A percentile compares a stretch with the other conserved stretches of the same genome.
Conservation (phyloP, 2,888 invertebrate genomes). For the Serrognathus titanus region DNA sequence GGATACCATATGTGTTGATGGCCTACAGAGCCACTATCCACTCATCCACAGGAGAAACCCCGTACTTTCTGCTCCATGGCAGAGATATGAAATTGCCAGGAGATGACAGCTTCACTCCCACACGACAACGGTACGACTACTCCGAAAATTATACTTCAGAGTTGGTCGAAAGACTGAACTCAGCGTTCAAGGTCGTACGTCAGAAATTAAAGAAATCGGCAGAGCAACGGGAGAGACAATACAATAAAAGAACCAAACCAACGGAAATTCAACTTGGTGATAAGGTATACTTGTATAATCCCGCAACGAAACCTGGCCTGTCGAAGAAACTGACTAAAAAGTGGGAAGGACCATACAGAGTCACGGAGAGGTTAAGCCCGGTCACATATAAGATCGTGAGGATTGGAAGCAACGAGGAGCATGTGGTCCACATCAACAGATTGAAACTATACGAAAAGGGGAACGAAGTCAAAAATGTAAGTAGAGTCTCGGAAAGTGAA, state of each 20-base stretch:
- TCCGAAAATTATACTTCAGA: constrained; percentile 23
- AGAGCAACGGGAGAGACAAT: neutral
- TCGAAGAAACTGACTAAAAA: neutral
- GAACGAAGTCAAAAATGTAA: neutral
- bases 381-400: neutral
- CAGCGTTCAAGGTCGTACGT: neutral
- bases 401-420: neutral
- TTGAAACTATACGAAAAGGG: neutral
- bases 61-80: constrained; percentile 27
- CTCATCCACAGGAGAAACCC: constrained; percentile 23
- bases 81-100: constrained; percentile 26
- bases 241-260: neutral
- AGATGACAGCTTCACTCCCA: constrained; percentile 18
- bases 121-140: constrained; percentile 16
- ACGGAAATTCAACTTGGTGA: neutral
- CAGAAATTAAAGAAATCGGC: neutral
- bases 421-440: neutral
- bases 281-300: neutral
- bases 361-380: neutral
- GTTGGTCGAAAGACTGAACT: constrained; percentile 3
- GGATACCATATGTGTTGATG: constrained; percentile 31
- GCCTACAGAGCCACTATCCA: constrained; percentile 24
- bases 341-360: neutral
- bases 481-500: no score
- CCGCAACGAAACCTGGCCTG: neutral